Percentiles rank a stretch among this genome's conserved stretches.
Evolutionary conservation across 1,140 invertebrate genomes (phyloP).

Genomic region (Heliothis subflexa): DNA sequence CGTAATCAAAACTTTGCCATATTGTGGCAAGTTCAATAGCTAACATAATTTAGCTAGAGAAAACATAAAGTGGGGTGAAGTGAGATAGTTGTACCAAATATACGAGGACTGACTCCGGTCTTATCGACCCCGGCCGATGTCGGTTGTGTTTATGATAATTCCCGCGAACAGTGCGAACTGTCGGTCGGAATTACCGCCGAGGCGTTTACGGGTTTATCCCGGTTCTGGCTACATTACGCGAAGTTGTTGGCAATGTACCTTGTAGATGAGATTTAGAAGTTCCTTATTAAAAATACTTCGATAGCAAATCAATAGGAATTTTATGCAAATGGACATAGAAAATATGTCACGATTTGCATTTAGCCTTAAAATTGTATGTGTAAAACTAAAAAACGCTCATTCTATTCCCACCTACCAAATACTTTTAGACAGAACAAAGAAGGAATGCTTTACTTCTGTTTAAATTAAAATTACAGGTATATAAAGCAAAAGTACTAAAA

Average conservation of each 20-base stretch:
- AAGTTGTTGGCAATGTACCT: constrained; percentile 5
- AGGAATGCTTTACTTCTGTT: too few species aligned
- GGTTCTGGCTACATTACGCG: constrained; percentile 53
- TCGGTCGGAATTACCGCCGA: constrained; percentile 55
- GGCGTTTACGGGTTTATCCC: constrained; percentile 57
- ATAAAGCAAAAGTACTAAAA: too few species aligned
- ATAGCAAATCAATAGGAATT: too few species aligned
- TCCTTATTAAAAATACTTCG: too few species aligned
- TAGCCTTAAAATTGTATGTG: too few species aligned
- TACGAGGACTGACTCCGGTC: constrained; percentile 18
- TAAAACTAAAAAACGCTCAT: too few species aligned
- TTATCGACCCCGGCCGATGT: constrained; percentile 53
- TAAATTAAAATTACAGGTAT: too few species aligned
- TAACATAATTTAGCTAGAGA: constrained; percentile 13
- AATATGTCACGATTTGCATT: too few species aligned
- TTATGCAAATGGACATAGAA: too few species aligned
- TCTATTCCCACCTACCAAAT: too few species aligned
- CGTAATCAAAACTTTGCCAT: not conserved
- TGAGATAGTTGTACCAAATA: constrained; percentile 32
- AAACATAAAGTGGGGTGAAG: not conserved
- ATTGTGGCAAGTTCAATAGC: not conserved
- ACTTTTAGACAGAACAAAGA: too few species aligned
- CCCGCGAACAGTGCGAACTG: constrained; percentile 54
- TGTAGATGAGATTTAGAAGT: not conserved
- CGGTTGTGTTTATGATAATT: constrained; percentile 57